Evolutionary conservation across 2,113 vertebrate species (phyloP), one percentile per base, ranked within the genome.

Genomic region (Diadophis punctatus): DNA sequence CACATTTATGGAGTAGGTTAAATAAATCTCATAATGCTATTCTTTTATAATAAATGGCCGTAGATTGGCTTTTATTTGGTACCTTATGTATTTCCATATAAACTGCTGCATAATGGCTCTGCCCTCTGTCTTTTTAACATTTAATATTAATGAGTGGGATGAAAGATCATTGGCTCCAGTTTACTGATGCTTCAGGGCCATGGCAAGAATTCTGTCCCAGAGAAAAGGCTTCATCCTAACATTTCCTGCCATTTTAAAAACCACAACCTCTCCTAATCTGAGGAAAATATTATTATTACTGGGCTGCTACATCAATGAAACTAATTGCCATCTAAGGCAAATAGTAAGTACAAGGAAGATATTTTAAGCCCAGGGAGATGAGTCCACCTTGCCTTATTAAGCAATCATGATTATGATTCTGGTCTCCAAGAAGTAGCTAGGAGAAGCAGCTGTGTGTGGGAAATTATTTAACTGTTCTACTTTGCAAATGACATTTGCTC

Each of bases 41-140:
- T 46, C 74, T 93, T 95, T 95, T 22, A 86, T 96, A 91, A 96
- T 92, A 93, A 96, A 95, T 0, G 20, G 86, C 43, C 8, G 10
- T 86, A 34, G 52, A 91, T 90, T 96, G 93, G 60, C 93, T 95
- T 95, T 95, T 94, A 96, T 96, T 96, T 92, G 55, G 60, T 90
- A 95, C 95, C 96, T 96, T 80, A 90, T 27, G 93, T 96, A 97
- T 98, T 98, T 97, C 96, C 97, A 97, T 98, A 97, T 97, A 98
- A 97, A 98, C 98, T 97, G 96, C 94, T 97, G 91, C 93, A 84
- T 97, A 97, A 97, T 96, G 92, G 94, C 93, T 97, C 94, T 97
- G 96, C 94, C 95, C 95, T 97, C 97, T 93, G 96, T 96, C 96
- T 97, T 96, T 94, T 95, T 91, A 84, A 94, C 16, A 63, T 95